These are phyloP conservation scores for Listronotus bonariensis DNA, from an alignment of 1,140 invertebrate species.

Conservation along the genomic window DNA sequence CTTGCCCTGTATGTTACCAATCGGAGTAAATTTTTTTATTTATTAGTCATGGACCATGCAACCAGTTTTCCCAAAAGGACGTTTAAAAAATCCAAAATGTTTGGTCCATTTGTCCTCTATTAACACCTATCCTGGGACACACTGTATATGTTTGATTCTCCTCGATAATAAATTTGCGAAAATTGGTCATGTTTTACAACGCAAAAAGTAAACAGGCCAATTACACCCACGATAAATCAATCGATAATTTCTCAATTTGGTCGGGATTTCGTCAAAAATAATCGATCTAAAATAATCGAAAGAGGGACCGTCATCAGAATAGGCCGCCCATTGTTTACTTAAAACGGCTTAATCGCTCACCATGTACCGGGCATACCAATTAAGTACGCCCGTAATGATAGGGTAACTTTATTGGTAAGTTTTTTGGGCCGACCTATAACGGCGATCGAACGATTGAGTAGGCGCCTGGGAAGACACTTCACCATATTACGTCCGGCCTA, in stretches of 20 bases:
- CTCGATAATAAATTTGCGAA: too few relatives aligned
- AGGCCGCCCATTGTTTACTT: constrained; percentile 35
- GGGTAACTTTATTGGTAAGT: constrained; percentile 21
- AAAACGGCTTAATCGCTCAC: constrained; percentile 24
- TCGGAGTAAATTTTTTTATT: too few relatives aligned
- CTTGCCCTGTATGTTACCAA: too few relatives aligned
- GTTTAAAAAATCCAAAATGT: too few relatives aligned
- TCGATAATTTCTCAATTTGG: constrained; percentile 28
- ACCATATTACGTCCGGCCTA: constrained; percentile 20
- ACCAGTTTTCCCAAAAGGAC: too few relatives aligned
- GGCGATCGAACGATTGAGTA: constrained; percentile 12
- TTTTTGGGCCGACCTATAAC: constrained; percentile 17
- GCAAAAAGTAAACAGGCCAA: constrained; percentile 2
- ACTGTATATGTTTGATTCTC: too few relatives aligned
- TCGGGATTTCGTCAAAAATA: constrained; percentile 13
- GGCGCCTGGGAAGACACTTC: constrained; percentile 35
- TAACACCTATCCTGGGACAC: too few relatives aligned
- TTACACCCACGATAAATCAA: constrained; percentile 26
- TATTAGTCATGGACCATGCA: too few relatives aligned
- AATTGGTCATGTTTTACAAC: too few relatives aligned
- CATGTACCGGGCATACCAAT: constrained; percentile 17
- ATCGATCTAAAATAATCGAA: constrained; percentile 19
- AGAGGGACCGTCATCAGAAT: constrained; percentile 1
- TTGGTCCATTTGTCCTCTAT: too few relatives aligned
- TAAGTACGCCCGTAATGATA: constrained; percentile 25